Percentiles rank a stretch among this genome's conserved stretches.
Evolutionary conservation across 1,140 invertebrate genomes (phyloP).

Genomic region (Camponotus floridanus): DNA sequence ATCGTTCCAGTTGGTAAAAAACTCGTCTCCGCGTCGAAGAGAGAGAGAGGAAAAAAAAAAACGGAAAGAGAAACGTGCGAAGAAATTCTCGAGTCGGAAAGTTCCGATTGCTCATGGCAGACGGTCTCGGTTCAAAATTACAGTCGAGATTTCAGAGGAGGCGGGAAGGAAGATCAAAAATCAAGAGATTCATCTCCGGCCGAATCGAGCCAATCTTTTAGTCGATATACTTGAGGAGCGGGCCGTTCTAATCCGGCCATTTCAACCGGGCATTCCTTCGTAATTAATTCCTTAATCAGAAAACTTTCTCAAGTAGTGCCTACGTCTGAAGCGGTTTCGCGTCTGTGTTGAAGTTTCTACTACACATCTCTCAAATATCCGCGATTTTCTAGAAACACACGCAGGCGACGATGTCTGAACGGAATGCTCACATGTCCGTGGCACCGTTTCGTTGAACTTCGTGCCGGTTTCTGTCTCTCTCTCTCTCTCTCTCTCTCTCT

Average conservation of each 20-base stretch:
- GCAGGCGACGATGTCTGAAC: slow-evolving; percentile 25
- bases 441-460: slow-evolving; percentile 72
- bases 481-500: slow-evolving; percentile 54
- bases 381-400: slow-evolving; percentile 54
- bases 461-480: slow-evolving; percentile 8
- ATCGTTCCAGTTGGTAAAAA: slow-evolving; percentile 70
- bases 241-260: slow-evolving; percentile 68
- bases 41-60: background rate
- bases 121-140: slow-evolving; percentile 52
- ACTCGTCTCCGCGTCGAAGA: slow-evolving; percentile 24
- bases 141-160: background rate
- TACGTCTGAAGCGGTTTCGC: slow-evolving; percentile 40
- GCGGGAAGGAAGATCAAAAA: slow-evolving; percentile 42
- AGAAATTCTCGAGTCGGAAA: slow-evolving; percentile 65
- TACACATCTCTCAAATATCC: slow-evolving; percentile 60
- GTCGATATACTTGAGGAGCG: slow-evolving; percentile 60
- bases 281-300: slow-evolving; percentile 77
- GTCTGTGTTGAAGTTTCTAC: slow-evolving; percentile 61
- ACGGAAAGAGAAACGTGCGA: slow-evolving; percentile 13
- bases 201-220: slow-evolving; percentile 54
- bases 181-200: slow-evolving; percentile 49
- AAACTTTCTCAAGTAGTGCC: slow-evolving; percentile 72
- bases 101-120: slow-evolving; percentile 33
- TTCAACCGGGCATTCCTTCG: slow-evolving; percentile 43
- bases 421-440: slow-evolving; percentile 56